Base-by-base conservation (phyloP, 2,113 vertebrate species). In the Thymallus thymallus region DNA sequence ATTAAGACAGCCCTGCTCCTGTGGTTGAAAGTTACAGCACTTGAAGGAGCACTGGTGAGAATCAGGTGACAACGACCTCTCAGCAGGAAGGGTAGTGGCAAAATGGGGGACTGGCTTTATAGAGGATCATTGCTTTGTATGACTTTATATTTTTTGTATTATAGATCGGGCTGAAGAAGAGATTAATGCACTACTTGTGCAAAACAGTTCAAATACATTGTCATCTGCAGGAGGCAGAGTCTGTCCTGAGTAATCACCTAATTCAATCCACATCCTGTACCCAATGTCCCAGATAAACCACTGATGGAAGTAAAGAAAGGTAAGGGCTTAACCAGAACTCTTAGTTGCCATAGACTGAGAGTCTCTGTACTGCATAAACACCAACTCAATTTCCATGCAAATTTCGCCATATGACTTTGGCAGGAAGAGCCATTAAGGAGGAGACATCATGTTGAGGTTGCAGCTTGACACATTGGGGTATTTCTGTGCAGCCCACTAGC, bases 391-490 rank as follows among this genome's bases (percentile, higher is more conserved):
- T 89, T 84, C 78, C 87, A 87, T 85, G 73, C 68, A 88, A 86
- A 87, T 78, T 23, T 9, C 58, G 69, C 64, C 13, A 75, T 76
- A 72, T 73, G 78, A 26, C 26, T 26, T 26, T 26, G 26, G 26
- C 26, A 26, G 26, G 26, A 26, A 2, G 1, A 26, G 26, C 26
- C 26, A 26, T 26, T 71, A 77, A 76, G 84, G 82, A 69, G 80
- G 82, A 88, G 85, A 82, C 78, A 77, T 91, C 83, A n/a, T 26
- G 26, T 85, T 85, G 85, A 85, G 82, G 84, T 80, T 84, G 75
- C 72, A 66, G 78, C 81, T 83, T 86, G 79, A 87, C 84, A 85
- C 7, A 79, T 85, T 82, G 84, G 80, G 82, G 76, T 75, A 76
- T 78, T 85, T 80, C 71, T 70, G 58, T 51, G 1, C 20, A 20